phyloP scores from a whole-genome alignment of 2,888 invertebrate genomes.

The Helleia helle region DNA sequence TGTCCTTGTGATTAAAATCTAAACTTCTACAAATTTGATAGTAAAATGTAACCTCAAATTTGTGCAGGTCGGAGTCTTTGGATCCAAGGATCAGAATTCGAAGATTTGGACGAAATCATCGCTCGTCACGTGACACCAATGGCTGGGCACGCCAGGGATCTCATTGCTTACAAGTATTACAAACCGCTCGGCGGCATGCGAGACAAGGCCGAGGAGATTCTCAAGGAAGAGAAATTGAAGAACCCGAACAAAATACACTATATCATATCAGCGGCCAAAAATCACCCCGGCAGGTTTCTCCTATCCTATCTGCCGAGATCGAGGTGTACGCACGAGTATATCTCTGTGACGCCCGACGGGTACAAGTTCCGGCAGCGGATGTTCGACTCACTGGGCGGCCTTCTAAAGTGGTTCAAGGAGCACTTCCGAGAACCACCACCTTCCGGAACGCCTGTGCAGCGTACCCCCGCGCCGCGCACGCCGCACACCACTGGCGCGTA shows the following conservation, averaged over 20 bases:
- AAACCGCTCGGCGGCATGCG: conserved; percentile 81
- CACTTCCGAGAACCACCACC: conserved; percentile 95
- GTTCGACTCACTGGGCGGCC: conserved; percentile 83
- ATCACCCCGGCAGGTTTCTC: conserved; percentile 93
- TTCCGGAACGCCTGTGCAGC: conserved; percentile 78
- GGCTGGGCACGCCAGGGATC: conserved; percentile 93
- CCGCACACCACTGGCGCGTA: conserved; percentile 77
- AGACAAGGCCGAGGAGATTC: conserved; percentile 89
- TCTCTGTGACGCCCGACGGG: conserved; percentile 94
- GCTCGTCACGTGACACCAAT: conserved; percentile 97
- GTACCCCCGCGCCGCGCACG: conserved; percentile 81
- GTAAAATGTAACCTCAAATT: too few relatives aligned
- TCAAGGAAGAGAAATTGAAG: conserved; percentile 91
- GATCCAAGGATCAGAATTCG: conserved; percentile 95
- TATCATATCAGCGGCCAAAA: conserved; percentile 87
- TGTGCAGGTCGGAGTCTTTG: conserved; percentile 76
- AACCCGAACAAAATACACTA: conserved; percentile 93
- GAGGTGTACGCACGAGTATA: conserved; percentile 91
- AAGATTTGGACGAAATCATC: conserved; percentile 99
- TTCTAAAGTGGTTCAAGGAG: conserved; percentile 98
- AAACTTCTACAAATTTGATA: neutral
- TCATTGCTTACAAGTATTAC: conserved; percentile 94
- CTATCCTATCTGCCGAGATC: conserved; percentile 93
- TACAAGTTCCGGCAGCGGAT: conserved; percentile 91
- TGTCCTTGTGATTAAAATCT: neutral